A percentile compares a stretch with the other conserved stretches of the same genome.
These are phyloP conservation scores for Proisotoma minuta DNA, from an alignment of 2,888 invertebrate genomes.

Conservation along the genomic window DNA sequence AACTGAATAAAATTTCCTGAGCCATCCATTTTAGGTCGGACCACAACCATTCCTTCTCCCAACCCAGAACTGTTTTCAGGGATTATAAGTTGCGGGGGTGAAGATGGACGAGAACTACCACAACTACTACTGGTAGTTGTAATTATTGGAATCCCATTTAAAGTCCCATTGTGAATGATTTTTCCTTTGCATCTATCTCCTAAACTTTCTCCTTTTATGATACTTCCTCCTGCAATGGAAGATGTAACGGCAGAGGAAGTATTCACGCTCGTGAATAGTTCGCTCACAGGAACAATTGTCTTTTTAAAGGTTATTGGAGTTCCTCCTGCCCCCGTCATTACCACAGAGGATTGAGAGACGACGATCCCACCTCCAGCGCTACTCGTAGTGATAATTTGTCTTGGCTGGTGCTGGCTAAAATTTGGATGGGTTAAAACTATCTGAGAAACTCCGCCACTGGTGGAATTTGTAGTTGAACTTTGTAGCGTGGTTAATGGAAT, in stretches of 20 bases:
- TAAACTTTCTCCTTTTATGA: no score
- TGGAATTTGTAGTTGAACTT: constrained; percentile 13
- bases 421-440: constrained; percentile 40
- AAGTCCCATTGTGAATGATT: not conserved
- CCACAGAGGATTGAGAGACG: constrained; percentile 18
- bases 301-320: constrained; percentile 30
- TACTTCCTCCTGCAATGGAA: not conserved
- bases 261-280: not conserved
- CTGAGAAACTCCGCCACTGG: constrained; percentile 20
- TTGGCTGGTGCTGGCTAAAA: not conserved
- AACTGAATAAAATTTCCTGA: constrained; percentile 40
- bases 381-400: constrained; percentile 6
- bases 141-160: constrained; percentile 41
- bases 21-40: constrained; percentile 42
- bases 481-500: constrained; percentile 31
- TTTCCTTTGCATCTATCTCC: not conserved
- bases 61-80: constrained; percentile 40
- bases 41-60: constrained; percentile 40
- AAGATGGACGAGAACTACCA: no score
- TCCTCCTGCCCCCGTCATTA: constrained; percentile 18
- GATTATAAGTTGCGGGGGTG: constrained; percentile 47
- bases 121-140: constrained; percentile 39
- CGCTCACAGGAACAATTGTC: constrained; percentile 17
- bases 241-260: not conserved
- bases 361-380: not conserved